Evolutionary conservation across 2,888 invertebrate species (phyloP), one percentile per base, ranked within the genome.

Genomic region (Erebia epiphron): DNA sequence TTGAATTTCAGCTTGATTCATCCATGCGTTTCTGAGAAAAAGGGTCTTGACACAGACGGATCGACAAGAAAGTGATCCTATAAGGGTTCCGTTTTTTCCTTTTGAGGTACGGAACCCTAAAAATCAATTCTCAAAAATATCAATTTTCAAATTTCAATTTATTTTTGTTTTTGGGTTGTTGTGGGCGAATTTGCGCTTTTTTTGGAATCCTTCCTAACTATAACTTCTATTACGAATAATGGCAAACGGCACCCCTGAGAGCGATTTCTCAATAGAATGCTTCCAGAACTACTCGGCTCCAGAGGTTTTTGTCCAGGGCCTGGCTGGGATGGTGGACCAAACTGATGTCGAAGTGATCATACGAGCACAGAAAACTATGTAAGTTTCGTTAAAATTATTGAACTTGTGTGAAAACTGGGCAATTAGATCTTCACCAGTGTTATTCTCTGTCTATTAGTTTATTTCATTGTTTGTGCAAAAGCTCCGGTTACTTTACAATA

Each of bases 321-420:
- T 98, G 18, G 98, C 98, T 9, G 98, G 98, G 67, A 97, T 98
- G 87, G 98, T 98, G 0, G 97, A 98, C 83, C 98, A 98, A 82
- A 96, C 96, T 72, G 98, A 98, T 89, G 97, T 98, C 0, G 97
- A 98, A 86, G 95, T 96, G 0, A 97, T 98, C 93, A 98, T 98
- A 77, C 90, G 97, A 74, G 97, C 98, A 3, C 98, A 98, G 86
- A 98, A 98, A 86, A 97, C 97, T 90, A 98, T 98, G 98, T 97
- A 94, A 94, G 94, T 82, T 62, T 41, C 8, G 2, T 46, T 26
- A 58, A 5, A 57, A 50, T n/a, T 16, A 16, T 11, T 10, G 5
- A n/a, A 8, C 50, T 16, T 7, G 7, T 9, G 50, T n/a, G n/a
- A 8, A 14, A 14, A n/a, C n/a, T n/a, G 14, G 50, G 14, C n/a